Evolutionary conservation across 2,797 vertebrate genomes (phyloP), one percentile per base, ranked within the genome.

Genomic region (Hylomyscus alleni): DNA sequence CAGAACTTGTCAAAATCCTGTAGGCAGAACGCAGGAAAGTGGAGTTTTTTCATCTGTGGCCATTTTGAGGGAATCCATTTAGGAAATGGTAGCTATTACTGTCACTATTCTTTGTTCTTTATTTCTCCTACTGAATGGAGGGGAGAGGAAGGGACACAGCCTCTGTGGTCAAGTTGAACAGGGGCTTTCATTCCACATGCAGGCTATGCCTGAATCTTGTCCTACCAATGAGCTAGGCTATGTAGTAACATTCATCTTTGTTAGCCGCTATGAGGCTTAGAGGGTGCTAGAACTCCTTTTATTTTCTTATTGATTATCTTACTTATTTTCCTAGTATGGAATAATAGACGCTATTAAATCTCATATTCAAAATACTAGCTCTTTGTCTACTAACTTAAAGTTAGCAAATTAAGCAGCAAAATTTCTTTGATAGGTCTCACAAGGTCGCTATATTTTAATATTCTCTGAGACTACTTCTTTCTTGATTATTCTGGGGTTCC

Each of bases 291-390:
- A 62, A 73, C 40, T 69, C 44, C 84, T 15, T 82, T 95, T 47
- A 47, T 93, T 90, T 94, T 93, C 14, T 52, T 85, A 50, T 60
- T 34, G 60, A 11, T 80, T 89, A 72, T 82, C 17, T 72, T 82
- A 52, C 10, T 62, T 82, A 69, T 76, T 24, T 73, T 0, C 58
- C 52, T 90, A 93, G 37, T 17, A 14, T 90, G 12, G 37, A 67
- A 37, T 62, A 83, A 54, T 31, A 93, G 40, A 84, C 77, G 76
- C 20, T 77, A 44, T 34, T 62, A 83, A 31, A 24, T 58, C 62
- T 76, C n/a, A 82, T 31, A 81, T n/a, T 81, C 52, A 58, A 44
- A 83, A 62, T 31, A 54, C 54, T 5, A 24, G 14, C 72, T 40
- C 83, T 95, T 84, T 52, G 6, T n/a, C 52, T 91, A 34, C 15